Evolutionary conservation across 1,140 invertebrate species (phyloP), one percentile per base, ranked within the genome.

Genomic region (Aculops lycopersici): DNA sequence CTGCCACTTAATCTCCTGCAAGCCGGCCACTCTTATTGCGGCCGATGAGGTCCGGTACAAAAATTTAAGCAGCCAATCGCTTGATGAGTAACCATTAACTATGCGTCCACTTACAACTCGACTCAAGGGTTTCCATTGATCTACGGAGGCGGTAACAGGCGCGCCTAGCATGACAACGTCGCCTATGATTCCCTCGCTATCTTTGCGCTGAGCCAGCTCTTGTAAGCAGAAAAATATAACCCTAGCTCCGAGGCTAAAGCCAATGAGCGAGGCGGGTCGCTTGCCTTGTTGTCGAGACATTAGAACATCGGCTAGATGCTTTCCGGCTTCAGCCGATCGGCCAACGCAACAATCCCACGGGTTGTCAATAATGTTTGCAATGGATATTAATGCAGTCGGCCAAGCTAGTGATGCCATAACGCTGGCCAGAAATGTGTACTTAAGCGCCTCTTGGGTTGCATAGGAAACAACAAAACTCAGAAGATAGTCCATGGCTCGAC

Each of bases 261-360:
- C 72, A 46, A 74, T 65, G 39, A 74, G 54, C 1, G 71, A 72
- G 13, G 74, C 68, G 12, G 72, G 72, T 20, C 72, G 53, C 48
- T 67, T 62, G 13, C 72, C 59, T 52, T 74, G 70, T 48, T 67
- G 58, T 43, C 68, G 52, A 12, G 61, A 54, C 2, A 71, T 49
- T 3, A 74, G 52, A 19, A 72, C 65, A 43, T 72, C 66, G 3
- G 72, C 72, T 12, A 74, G 53, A 49, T 70, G 66, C 50, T 67
- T 63, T 1, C 72, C 72, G 19, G 68, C 64, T 54, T 71, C 61
- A 13, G 64, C 61, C 19, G 68, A 64, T 37, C 71, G 52, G 39
- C 67, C 52, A 42, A 68, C 64, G 51, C 70, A 72, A 1, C 73
- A 70, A 39, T 68, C 67, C 72, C 71, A 74, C 1, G 71, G 71